Conservation (phyloP, 1,140 invertebrate species). For the Ericerus pela region DNA sequence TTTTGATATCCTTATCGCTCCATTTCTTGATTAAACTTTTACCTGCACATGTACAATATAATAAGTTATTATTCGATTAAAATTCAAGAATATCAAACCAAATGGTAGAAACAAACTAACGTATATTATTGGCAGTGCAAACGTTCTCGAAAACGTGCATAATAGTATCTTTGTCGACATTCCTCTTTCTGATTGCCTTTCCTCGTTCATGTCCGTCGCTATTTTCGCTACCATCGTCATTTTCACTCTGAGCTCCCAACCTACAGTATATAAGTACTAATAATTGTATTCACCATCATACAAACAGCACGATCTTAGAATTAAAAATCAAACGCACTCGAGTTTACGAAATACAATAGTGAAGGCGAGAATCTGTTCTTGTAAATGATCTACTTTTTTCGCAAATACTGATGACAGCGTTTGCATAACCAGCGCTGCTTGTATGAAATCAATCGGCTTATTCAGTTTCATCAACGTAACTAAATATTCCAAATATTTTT, state of each 20-base stretch:
- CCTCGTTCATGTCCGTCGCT: not conserved
- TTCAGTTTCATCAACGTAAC: not conserved
- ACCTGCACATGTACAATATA: too few species aligned
- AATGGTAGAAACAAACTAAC: not conserved
- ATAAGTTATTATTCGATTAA: not conserved
- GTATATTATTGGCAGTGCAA: not conserved
- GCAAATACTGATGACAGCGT: not conserved
- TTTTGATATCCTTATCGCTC: not conserved
- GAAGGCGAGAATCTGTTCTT: not conserved
- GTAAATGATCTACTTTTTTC: slow-evolving; percentile 5
- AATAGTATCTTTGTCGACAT: not conserved
- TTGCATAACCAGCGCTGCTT: slow-evolving; percentile 4
- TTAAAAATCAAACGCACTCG: not conserved
- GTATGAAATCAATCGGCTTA: not conserved
- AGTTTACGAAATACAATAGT: not conserved
- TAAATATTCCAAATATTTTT: slow-evolving; percentile 3
- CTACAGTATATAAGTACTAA: too few species aligned
- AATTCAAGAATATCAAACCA: not conserved
- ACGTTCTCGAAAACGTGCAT: not conserved
- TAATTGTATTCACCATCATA: too few species aligned
- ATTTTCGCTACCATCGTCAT: not conserved
- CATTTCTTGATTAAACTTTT: not conserved
- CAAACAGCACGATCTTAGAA: too few species aligned
- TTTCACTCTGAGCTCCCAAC: not conserved
- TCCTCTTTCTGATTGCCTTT: slow-evolving; percentile 1